phyloP scores from a whole-genome alignment of 1,140 invertebrate species.

The Diabrotica undecimpunctata region DNA sequence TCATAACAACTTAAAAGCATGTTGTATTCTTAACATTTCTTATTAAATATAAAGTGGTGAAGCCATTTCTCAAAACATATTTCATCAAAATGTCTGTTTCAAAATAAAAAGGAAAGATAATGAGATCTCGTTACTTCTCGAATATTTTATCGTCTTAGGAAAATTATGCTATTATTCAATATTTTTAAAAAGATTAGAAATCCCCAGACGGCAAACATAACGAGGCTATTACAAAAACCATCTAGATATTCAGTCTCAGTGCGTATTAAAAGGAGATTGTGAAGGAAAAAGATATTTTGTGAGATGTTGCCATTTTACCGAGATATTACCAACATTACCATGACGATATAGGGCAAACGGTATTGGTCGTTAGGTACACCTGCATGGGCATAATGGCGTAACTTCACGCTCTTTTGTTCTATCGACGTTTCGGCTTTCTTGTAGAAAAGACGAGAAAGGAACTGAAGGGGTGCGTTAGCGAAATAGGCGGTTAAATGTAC shows the following conservation, averaged over 20 bases:
- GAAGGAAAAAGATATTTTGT: neutral
- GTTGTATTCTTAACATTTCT: no score
- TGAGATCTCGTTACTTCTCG: no score
- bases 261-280: neutral
- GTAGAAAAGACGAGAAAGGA: neutral
- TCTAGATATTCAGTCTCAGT: neutral
- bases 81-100: no score
- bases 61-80: no score
- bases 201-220: neutral
- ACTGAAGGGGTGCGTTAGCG: neutral
- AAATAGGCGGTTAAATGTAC: neutral
- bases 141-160: no score
- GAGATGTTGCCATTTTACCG: neutral
- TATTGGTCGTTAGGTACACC: neutral
- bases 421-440: constrained; percentile 1
- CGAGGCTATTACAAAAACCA: neutral
- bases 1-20: no score
- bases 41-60: no score
- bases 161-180: neutral
- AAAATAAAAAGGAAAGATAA: no score
- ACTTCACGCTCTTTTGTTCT: neutral
- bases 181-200: neutral
- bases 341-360: neutral
- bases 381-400: neutral
- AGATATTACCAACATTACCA: constrained; percentile 2